phyloP scores from a whole-genome alignment of 2,113 vertebrate species.

The Anas platyrhynchos region DNA sequence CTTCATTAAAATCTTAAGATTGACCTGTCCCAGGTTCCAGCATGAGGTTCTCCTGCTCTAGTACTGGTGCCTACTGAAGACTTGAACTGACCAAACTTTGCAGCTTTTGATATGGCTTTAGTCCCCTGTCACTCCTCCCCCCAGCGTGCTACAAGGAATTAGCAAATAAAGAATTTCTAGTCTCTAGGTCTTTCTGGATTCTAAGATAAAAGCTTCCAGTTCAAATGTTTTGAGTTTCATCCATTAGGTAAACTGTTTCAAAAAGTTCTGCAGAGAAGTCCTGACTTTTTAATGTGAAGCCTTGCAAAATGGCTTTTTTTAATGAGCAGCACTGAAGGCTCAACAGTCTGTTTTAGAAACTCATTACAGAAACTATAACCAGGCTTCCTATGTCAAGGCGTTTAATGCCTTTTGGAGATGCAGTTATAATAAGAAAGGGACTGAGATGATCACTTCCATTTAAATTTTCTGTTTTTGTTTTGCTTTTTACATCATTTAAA shows the following conservation, averaged over 20 bases:
- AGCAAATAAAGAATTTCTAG: not conserved
- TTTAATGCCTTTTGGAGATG: not conserved
- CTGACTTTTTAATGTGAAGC: not conserved
- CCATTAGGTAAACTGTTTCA: not conserved
- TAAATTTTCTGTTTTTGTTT: not conserved
- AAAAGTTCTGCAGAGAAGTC: not conserved
- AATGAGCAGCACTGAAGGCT: not conserved
- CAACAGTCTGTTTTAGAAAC: not conserved
- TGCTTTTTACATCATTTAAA: not conserved
- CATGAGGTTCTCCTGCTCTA: not conserved
- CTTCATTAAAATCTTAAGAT: not conserved
- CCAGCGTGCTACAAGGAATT: not conserved
- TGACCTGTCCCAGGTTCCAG: not conserved
- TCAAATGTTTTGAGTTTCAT: not conserved
- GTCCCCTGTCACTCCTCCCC: not conserved
- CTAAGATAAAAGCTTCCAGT: not conserved
- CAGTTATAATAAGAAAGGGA: not conserved
- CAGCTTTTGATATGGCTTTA: fast-evolving
- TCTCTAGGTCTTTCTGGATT: not conserved
- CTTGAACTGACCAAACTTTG: not conserved
- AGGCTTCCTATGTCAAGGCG: not conserved
- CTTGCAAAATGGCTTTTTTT: not conserved
- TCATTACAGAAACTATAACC: not conserved
- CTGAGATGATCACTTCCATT: not conserved
- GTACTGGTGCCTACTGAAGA: not conserved